Conservation (phyloP, 2,797 vertebrate genomes). For the Cygnus olor region DNA sequence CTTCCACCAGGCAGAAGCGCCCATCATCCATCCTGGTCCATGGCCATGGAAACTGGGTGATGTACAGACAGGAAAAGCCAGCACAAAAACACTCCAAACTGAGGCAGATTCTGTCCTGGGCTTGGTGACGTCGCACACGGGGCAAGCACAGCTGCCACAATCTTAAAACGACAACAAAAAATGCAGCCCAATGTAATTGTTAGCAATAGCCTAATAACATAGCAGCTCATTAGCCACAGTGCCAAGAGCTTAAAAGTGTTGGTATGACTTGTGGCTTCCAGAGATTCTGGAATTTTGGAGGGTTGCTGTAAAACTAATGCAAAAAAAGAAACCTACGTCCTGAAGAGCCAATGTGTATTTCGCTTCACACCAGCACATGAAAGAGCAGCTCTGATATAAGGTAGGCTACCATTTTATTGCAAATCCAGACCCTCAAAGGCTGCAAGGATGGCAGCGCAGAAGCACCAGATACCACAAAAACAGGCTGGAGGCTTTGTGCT, state of each 20-base stretch:
- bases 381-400: background rate
- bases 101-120: background rate
- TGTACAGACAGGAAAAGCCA: background rate
- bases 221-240: background rate
- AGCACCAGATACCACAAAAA: rapidly evolving
- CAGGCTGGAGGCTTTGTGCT: background rate
- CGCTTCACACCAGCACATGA: background rate
- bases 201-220: background rate
- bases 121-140: background rate
- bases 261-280: background rate
- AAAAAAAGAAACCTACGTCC: background rate
- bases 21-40: background rate
- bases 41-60: rapidly evolving
- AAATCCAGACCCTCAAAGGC: background rate
- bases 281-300: background rate
- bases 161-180: background rate
- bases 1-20: background rate
- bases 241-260: background rate
- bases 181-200: background rate
- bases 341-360: background rate
- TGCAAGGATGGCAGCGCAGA: background rate
- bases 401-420: background rate
- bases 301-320: background rate
- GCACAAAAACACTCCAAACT: background rate
- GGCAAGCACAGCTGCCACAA: background rate